A percentile compares a stretch with the other conserved stretches of the same genome.
Conservation (phyloP, 2,888 invertebrate species). For the Endomychus coccineus region DNA sequence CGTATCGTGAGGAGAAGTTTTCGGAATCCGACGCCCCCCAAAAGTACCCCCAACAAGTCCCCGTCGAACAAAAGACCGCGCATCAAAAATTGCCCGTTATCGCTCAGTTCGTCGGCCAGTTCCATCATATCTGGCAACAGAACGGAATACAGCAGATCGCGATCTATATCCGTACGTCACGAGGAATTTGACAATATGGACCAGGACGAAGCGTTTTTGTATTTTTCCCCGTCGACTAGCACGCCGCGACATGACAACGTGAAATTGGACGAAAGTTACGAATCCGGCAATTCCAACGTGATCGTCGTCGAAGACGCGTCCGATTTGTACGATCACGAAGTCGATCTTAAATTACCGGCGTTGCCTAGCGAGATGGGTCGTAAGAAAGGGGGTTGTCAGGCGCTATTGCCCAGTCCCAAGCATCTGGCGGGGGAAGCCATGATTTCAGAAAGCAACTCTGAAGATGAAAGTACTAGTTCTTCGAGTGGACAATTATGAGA, state of each 20-base stretch:
- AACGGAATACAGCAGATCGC: slow-evolving; percentile 39
- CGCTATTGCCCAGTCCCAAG: slow-evolving; percentile 47
- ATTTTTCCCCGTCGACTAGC: slow-evolving; percentile 36
- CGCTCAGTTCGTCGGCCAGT: slow-evolving; percentile 49
- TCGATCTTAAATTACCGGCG: slow-evolving; percentile 37
- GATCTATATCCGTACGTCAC: slow-evolving; percentile 39
- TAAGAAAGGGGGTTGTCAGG: slow-evolving; percentile 30
- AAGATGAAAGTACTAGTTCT: slow-evolving; percentile 50
- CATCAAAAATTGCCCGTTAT: slow-evolving; percentile 37
- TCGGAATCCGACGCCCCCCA: slow-evolving; percentile 45
- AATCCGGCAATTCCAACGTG: slow-evolving; percentile 33
- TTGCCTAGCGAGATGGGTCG: slow-evolving; percentile 41
- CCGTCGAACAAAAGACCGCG: slow-evolving; percentile 43
- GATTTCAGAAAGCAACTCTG: slow-evolving; percentile 57
- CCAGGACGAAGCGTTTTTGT: slow-evolving; percentile 21
- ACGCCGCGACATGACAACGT: slow-evolving; percentile 10
- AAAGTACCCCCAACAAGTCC: slow-evolving; percentile 35
- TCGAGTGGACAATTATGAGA: slow-evolving; percentile 44
- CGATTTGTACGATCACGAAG: slow-evolving; percentile 26
- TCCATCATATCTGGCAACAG: slow-evolving; percentile 41
- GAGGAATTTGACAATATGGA: slow-evolving; percentile 22
- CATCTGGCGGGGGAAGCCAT: slow-evolving; percentile 63
- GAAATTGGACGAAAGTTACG: slow-evolving; percentile 19
- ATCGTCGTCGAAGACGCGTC: slow-evolving; percentile 32
- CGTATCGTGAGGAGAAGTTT: slow-evolving; percentile 64